Evolutionary conservation across 2,888 invertebrate species (phyloP), one percentile per base, ranked within the genome.

Genomic region (Drosophila bunnanda): DNA sequence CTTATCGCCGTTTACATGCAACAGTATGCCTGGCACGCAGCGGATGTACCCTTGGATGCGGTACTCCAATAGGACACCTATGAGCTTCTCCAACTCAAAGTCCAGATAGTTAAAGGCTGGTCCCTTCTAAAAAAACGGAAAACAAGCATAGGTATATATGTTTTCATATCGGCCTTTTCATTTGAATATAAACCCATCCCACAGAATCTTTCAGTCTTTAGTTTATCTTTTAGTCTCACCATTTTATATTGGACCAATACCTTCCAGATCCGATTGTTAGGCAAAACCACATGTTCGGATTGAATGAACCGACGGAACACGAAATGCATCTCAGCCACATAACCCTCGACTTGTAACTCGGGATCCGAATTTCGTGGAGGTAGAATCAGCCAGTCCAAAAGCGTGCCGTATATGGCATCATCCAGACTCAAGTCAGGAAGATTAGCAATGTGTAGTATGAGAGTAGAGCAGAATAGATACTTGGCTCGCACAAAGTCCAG

Each of bases 191-290:
- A n/a, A n/a, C n/a, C n/a, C n/a, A n/a, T n/a, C n/a, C n/a, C n/a
- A n/a, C n/a, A n/a, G n/a, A n/a, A n/a, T n/a, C n/a, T n/a, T n/a
- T n/a, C n/a, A n/a, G n/a, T n/a, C n/a, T n/a, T n/a, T n/a, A n/a
- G n/a, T n/a, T n/a, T n/a, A n/a, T n/a, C n/a, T n/a, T n/a, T n/a
- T n/a, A 7, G 22, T 2, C 66, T 22, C 20, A 82, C 83, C 64
- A 67, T 69, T 72, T 82, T 75, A 44, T 56, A 79, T 8, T 61
- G 69, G 34, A 76, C 9, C 25, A 88, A 15, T 5, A 41, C 20
- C 25, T 78, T 82, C 88, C 86, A 82, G 25, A 86, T 52, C 7
- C 78, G 73, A 53, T 80, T 68, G 25, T 36, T 86, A 12, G 76
- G 80, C 43, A 82, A 48, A 0, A 20, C 7, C 9, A 68, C 48